Evolutionary conservation across 2,888 invertebrate genomes (phyloP).

Genomic region (Arenicola marina): DNA sequence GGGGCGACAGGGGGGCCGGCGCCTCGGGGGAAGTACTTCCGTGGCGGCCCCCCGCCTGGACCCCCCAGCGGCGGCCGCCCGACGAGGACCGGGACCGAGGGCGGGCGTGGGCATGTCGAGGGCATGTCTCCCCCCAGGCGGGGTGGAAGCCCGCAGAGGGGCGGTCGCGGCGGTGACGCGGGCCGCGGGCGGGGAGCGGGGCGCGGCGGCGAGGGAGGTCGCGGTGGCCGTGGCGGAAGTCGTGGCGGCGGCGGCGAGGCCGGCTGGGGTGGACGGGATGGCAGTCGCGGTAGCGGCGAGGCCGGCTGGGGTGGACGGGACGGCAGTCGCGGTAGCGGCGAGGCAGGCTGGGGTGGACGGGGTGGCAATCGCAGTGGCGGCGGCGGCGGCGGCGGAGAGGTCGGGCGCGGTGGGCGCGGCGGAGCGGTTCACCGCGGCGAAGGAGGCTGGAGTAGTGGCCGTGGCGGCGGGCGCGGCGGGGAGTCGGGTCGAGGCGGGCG

Average conservation of each 20-base stretch:
- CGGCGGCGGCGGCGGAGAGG: constrained; percentile 1
- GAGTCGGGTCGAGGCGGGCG: background rate
- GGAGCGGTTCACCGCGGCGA: background rate
- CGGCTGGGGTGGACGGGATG: background rate
- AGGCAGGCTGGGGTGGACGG: background rate
- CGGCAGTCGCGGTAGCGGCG: background rate
- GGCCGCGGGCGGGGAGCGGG: too few species aligned
- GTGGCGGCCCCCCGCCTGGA: background rate
- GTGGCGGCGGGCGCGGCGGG: background rate
- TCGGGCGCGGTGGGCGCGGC: background rate
- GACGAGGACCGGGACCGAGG: too few species aligned
- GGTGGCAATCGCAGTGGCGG: background rate
- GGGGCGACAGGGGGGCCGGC: too few species aligned
- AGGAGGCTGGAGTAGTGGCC: background rate
- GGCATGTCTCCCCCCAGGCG: too few species aligned
- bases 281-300: background rate
- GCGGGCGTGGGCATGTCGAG: too few species aligned
- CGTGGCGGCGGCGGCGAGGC: too few species aligned
- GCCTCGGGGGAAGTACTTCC: background rate
- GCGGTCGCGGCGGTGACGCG: too few species aligned
- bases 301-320: background rate
- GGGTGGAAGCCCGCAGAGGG: too few species aligned
- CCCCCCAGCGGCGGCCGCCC: too few species aligned
- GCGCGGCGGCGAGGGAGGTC: too few species aligned
- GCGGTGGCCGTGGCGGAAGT: too few species aligned